Percentiles rank a stretch among this genome's conserved stretches.
These are phyloP conservation scores for Microtus ochrogaster DNA, from an alignment of 2,113 vertebrate genomes.

Conservation along the genomic window DNA sequence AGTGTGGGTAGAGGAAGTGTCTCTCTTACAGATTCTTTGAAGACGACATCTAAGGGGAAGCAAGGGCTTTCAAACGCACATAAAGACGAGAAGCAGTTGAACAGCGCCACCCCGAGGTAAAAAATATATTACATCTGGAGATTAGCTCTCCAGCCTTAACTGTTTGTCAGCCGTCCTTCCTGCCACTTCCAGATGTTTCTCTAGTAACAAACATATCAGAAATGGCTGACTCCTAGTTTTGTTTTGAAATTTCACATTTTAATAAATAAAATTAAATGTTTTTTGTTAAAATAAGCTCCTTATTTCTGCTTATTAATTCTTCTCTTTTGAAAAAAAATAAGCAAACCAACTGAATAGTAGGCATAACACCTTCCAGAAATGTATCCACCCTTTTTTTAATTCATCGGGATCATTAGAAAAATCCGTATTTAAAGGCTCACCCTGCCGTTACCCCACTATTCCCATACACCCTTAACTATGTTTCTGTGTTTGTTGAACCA, in stretches of 20 bases:
- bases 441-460: background rate
- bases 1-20: constrained; percentile 76
- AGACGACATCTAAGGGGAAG: constrained; percentile 73
- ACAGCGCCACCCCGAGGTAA: constrained; percentile 90
- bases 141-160: constrained; percentile 57
- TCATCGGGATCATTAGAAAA: constrained; percentile 39
- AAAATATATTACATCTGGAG: constrained; percentile 79
- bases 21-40: constrained; percentile 84
- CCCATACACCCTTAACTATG: background rate
- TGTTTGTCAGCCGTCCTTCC: constrained; percentile 76
- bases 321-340: constrained; percentile 72
- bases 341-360: constrained; percentile 62
- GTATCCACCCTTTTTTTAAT: background rate
- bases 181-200: constrained; percentile 70
- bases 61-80: constrained; percentile 73
- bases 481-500: background rate
- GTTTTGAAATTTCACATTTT: constrained; percentile 68
- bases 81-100: constrained; percentile 87
- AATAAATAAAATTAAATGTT: constrained; percentile 62
- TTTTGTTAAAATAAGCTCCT: constrained; percentile 58
- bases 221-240: constrained; percentile 49
- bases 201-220: constrained; percentile 73
- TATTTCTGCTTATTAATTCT: constrained; percentile 62
- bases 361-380: background rate
- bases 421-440: background rate